Conservation (phyloP, 2,113 vertebrate genomes). For the Mobula birostris region DNA sequence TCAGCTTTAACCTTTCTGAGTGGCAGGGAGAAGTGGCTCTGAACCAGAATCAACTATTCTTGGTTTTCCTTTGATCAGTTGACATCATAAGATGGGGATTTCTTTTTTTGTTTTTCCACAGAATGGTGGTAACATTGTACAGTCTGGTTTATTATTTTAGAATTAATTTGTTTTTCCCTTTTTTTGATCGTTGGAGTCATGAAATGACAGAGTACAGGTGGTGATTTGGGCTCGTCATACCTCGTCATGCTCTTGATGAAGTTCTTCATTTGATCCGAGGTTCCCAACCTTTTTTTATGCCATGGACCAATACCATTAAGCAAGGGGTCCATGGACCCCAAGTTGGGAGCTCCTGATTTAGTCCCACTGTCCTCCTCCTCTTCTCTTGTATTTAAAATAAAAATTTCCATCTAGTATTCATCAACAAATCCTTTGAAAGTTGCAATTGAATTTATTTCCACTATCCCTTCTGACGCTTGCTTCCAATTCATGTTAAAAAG, state of each 20-base stretch:
- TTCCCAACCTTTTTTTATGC: too few relatives aligned
- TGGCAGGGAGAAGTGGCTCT: background rate
- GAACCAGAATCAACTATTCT: background rate
- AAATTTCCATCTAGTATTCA: background rate
- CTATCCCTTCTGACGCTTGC: background rate
- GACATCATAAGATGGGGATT: background rate
- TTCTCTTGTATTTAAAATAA: background rate
- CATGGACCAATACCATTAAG: too few relatives aligned
- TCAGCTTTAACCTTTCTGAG: background rate
- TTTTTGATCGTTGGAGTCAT: background rate
- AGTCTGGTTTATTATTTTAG: background rate
- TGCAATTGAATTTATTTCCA: background rate
- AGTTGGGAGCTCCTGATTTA: too few relatives aligned
- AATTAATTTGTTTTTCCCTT: background rate
- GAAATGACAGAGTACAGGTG: background rate
- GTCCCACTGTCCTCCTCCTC: background rate
- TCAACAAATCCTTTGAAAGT: background rate
- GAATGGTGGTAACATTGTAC: background rate
- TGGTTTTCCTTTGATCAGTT: background rate
- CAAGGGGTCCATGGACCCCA: too few relatives aligned
- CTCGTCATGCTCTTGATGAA: background rate
- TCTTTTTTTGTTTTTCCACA: background rate
- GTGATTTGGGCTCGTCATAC: background rate
- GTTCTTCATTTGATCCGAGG: background rate
- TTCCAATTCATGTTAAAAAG: background rate